A percentile compares a stretch with the other conserved stretches of the same genome.
These are phyloP conservation scores for Urechis unicinctus DNA, from an alignment of 2,888 invertebrate species.

Conservation along the genomic window DNA sequence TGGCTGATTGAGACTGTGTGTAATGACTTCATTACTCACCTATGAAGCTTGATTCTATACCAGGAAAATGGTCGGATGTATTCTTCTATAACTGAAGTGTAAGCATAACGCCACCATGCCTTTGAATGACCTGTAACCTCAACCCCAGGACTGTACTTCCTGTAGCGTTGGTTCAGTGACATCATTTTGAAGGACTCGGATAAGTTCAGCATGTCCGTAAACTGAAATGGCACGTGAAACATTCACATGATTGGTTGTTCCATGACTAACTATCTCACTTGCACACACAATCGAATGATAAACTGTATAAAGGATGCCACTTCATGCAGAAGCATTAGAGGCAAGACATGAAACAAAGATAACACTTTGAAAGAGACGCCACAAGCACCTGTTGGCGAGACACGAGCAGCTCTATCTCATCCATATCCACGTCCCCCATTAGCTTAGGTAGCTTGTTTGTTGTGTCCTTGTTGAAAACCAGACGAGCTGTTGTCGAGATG, in stretches of 20 bases:
- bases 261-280: too few species aligned
- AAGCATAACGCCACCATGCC: conserved; percentile 74
- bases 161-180: conserved; percentile 62
- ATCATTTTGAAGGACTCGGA: conserved; percentile 56
- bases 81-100: conserved; percentile 65
- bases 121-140: conserved; percentile 58
- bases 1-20: too few species aligned
- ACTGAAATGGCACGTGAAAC: too few species aligned
- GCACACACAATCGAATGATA: too few species aligned
- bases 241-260: not conserved
- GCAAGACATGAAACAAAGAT: too few species aligned
- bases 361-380: not conserved
- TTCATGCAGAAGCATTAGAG: too few species aligned
- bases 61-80: conserved; percentile 69
- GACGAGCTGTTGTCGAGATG: conserved; percentile 70
- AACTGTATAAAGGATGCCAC: too few species aligned
- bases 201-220: conserved; percentile 56
- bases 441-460: conserved; percentile 43
- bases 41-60: conserved; percentile 63
- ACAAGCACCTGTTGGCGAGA: conserved; percentile 58
- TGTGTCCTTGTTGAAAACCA: conserved; percentile 66
- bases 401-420: conserved; percentile 68
- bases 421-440: conserved; percentile 43
- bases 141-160: conserved; percentile 60
- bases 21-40: conserved; percentile 50